Evolutionary conservation across 2,797 vertebrate genomes (phyloP).

Genomic region (Lepidocolaptes lacrymiger): DNA sequence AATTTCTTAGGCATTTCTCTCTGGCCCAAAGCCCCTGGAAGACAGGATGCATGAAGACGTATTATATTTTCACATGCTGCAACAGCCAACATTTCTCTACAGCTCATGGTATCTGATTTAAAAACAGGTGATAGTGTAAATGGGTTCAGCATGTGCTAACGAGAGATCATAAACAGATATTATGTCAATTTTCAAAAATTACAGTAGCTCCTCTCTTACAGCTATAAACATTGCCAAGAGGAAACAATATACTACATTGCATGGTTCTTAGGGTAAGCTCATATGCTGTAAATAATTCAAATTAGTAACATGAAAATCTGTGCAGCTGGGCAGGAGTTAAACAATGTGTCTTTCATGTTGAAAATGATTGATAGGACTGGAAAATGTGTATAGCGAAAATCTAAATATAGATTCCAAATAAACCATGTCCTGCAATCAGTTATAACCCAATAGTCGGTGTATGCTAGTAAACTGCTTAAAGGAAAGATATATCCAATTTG

Average conservation of each 20-base stretch:
- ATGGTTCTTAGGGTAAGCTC: background rate
- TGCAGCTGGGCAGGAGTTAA: constrained; percentile 33
- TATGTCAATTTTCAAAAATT: constrained; percentile 32
- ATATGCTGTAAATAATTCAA: constrained; percentile 37
- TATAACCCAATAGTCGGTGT: background rate
- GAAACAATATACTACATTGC: constrained; percentile 2
- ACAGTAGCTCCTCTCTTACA: background rate
- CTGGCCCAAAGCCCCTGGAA: background rate
- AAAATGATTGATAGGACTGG: constrained; percentile 35
- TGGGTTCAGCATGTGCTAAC: background rate
- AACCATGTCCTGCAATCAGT: background rate
- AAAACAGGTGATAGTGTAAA: constrained; percentile 3
- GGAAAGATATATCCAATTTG: background rate
- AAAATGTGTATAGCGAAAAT: constrained; percentile 30
- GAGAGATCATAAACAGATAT: constrained; percentile 13
- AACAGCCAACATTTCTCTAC: background rate
- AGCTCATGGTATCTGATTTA: background rate
- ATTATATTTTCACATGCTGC: background rate
- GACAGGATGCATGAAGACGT: background rate
- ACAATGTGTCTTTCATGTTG: constrained; percentile 55
- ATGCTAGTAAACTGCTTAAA: constrained; percentile 15
- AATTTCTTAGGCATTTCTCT: constrained; percentile 5
- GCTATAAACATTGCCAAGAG: background rate
- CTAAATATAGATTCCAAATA: constrained; percentile 30
- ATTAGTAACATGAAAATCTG: constrained; percentile 15